Evolutionary conservation across 2,888 invertebrate species (phyloP).

Genomic region (Oscheius myriophilus): DNA sequence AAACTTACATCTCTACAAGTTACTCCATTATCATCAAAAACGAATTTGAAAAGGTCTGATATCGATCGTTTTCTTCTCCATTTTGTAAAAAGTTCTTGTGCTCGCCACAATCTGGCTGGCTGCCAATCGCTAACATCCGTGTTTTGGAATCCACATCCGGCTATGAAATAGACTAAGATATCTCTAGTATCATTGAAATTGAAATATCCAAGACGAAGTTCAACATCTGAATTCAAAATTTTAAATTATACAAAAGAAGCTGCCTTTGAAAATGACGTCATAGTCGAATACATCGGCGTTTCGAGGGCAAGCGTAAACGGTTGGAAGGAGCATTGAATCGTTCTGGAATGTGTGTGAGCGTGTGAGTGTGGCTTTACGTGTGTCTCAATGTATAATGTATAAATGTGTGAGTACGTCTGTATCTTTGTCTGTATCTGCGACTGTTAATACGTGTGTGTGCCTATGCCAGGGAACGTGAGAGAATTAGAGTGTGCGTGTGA

Average conservation of each 20-base stretch:
- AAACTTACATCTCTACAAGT: conserved; percentile 26
- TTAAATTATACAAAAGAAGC: background rate
- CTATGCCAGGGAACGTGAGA: too few relatives aligned
- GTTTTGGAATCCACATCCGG: conserved; percentile 29
- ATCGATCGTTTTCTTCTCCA: conserved; percentile 22
- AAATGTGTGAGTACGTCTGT: too few relatives aligned
- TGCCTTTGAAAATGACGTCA: conserved; percentile 25
- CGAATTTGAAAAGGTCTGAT: conserved; percentile 21
- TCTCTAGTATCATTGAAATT: conserved; percentile 9
- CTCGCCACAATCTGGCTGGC: background rate
- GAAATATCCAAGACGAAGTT: background rate
- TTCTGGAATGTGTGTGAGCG: conserved; percentile 11
- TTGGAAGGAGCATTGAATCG: conserved; percentile 24
- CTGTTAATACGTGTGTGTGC: too few relatives aligned
- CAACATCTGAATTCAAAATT: too few relatives aligned
- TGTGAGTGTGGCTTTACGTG: too few relatives aligned
- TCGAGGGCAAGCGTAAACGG: conserved; percentile 25
- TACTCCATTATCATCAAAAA: conserved; percentile 25
- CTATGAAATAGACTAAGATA: conserved; percentile 24
- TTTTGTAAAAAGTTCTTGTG: background rate
- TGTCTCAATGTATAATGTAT: too few relatives aligned
- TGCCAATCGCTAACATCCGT: conserved; percentile 17
- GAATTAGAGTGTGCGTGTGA: too few relatives aligned
- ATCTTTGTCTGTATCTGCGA: too few relatives aligned
- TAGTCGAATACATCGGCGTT: conserved; percentile 29